Percentiles rank a stretch among this genome's conserved stretches.
phyloP scores from a whole-genome alignment of 2,113 vertebrate species.

The Micromys minutus region DNA sequence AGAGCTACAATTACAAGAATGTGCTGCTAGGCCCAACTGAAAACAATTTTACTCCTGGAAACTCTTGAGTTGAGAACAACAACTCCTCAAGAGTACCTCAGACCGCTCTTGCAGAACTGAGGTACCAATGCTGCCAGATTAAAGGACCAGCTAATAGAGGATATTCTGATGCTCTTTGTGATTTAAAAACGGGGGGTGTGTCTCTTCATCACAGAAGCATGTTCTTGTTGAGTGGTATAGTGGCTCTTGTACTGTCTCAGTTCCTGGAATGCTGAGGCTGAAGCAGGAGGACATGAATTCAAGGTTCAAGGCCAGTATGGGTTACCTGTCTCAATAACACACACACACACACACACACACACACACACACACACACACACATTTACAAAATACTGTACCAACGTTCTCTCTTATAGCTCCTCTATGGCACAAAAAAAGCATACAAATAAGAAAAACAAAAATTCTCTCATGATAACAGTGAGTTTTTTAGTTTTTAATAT shows the following conservation, averaged over 20 bases:
- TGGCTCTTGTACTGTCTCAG: background rate
- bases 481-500: constrained; percentile 31
- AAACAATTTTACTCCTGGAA: constrained; percentile 45
- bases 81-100: background rate
- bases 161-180: background rate
- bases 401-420: background rate
- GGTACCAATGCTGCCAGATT: background rate
- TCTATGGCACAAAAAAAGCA: background rate
- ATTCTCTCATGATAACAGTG: background rate
- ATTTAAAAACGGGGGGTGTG: background rate
- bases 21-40: background rate
- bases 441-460: background rate
- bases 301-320: background rate
- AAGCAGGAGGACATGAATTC: background rate
- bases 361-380: background rate
- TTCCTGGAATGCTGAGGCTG: background rate
- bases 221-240: background rate
- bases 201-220: background rate
- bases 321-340: background rate
- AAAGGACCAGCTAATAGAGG: background rate
- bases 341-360: background rate
- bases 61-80: background rate
- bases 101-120: background rate
- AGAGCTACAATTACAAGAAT: background rate
- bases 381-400: background rate